Percentiles rank a stretch among this genome's conserved stretches.
These are phyloP conservation scores for Magallana angulata DNA, from an alignment of 1,140 invertebrate genomes.

Conservation along the genomic window DNA sequence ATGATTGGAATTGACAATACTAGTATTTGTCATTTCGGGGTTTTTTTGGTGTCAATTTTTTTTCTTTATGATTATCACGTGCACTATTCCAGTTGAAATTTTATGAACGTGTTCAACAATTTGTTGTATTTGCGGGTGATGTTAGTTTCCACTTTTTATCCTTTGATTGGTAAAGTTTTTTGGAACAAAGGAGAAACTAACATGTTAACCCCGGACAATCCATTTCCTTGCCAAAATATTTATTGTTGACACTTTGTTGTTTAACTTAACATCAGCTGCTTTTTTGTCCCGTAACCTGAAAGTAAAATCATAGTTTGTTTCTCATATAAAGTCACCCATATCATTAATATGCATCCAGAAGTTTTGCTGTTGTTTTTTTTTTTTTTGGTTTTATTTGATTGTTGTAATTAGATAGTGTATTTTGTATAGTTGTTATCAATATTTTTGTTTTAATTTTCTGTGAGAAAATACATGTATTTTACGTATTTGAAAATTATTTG, in stretches of 20 bases:
- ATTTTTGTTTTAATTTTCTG: too few relatives aligned
- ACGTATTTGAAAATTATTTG: too few relatives aligned
- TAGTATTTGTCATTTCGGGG: neutral
- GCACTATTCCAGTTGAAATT: neutral
- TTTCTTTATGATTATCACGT: neutral
- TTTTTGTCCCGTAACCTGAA: too few relatives aligned
- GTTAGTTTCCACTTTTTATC: constrained; percentile 5
- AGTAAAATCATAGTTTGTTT: too few relatives aligned
- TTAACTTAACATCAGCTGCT: too few relatives aligned
- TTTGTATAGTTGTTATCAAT: too few relatives aligned
- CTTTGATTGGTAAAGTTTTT: neutral
- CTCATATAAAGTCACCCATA: too few relatives aligned
- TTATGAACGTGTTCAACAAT: neutral
- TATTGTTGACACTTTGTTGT: neutral
- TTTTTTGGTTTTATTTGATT: too few relatives aligned
- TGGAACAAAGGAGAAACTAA: neutral
- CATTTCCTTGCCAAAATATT: neutral
- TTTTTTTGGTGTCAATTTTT: neutral
- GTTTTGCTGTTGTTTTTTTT: too few relatives aligned
- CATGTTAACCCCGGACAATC: neutral
- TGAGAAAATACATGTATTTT: too few relatives aligned
- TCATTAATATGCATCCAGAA: too few relatives aligned
- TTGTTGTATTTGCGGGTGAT: neutral
- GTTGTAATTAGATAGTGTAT: too few relatives aligned
- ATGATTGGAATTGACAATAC: neutral